phyloP scores from a whole-genome alignment of 2,113 vertebrate genomes.

The Pongo pygmaeus region DNA sequence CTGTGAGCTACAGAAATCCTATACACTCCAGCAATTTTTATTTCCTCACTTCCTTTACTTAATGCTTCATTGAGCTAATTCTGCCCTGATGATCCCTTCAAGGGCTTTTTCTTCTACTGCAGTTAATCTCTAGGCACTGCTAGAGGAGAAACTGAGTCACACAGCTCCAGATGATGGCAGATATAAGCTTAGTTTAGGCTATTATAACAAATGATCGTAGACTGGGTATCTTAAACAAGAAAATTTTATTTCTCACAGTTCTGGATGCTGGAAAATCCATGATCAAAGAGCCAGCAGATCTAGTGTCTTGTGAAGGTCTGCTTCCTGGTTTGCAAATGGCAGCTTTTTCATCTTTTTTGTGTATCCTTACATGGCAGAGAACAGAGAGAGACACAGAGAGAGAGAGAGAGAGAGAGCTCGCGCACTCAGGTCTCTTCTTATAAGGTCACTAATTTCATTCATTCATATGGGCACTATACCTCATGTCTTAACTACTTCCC shows the following conservation, averaged over 20 bases:
- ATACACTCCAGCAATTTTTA: not conserved
- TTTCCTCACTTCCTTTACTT: not conserved
- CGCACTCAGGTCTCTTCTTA: not conserved
- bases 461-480: not conserved
- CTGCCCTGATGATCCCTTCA: not conserved
- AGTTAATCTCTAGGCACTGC: not conserved
- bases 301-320: not conserved
- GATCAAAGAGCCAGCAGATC: not conserved
- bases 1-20: not conserved
- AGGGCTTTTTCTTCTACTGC: not conserved
- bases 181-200: not conserved
- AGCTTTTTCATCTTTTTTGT: not conserved
- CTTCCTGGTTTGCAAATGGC: not conserved
- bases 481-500: not conserved
- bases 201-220: not conserved
- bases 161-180: not conserved
- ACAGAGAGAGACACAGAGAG: not conserved
- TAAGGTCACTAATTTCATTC: not conserved
- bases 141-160: not conserved
- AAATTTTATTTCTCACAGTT: not conserved
- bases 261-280: not conserved
- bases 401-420: too few relatives aligned
- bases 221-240: not conserved
- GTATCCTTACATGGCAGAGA: not conserved
- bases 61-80: not conserved